Conservation (phyloP, 2,113 vertebrate species). For the Xiphorhynchus elegans region DNA sequence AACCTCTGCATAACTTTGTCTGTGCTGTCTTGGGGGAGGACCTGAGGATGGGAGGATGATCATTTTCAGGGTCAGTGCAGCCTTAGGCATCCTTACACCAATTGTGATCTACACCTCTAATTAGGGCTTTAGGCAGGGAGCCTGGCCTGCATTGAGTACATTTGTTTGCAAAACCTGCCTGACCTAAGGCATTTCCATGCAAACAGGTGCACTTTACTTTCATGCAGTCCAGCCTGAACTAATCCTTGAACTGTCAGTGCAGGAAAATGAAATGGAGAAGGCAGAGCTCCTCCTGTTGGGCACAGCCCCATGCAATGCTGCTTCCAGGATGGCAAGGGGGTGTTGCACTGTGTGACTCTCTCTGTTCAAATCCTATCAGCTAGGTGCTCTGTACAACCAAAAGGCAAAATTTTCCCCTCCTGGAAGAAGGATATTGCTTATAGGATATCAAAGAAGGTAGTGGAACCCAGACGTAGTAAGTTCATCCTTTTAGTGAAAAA, state of each 20-base stretch:
- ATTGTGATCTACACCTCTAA: background rate
- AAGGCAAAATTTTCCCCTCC: rapidly evolving
- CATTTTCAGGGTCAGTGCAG: background rate
- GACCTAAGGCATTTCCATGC: background rate
- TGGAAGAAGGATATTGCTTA: background rate
- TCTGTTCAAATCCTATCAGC: background rate
- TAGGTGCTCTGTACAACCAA: background rate
- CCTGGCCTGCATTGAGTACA: background rate
- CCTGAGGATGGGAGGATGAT: background rate
- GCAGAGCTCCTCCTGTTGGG: background rate
- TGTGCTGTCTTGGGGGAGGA: background rate
- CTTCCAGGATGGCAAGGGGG: background rate
- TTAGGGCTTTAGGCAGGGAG: background rate
- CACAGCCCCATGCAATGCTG: rapidly evolving
- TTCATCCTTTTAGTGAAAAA: background rate
- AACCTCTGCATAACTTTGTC: background rate
- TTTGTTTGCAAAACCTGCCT: background rate
- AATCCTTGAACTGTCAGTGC: background rate
- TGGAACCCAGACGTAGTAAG: background rate
- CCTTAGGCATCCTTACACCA: background rate
- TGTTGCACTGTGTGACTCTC: background rate
- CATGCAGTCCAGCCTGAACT: background rate
- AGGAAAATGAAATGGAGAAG: background rate
- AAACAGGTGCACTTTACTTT: background rate
- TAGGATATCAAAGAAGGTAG: background rate